These are phyloP conservation scores for Zophobas atratus DNA, from an alignment of 1,140 invertebrate species.

Conservation along the genomic window DNA sequence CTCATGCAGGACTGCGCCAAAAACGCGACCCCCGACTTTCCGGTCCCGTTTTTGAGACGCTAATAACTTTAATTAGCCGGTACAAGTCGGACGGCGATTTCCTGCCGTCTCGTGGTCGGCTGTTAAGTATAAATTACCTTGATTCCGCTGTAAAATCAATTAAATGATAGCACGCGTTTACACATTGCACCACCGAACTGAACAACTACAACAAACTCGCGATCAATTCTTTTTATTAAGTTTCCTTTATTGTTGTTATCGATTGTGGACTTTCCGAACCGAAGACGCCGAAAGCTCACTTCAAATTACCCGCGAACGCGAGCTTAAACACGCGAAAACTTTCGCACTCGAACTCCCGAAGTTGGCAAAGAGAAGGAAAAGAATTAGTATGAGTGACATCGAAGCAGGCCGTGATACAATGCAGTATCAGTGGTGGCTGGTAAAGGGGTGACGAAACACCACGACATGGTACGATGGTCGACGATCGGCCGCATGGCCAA, in stretches of 20 bases:
- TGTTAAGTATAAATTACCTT: conserved; percentile 9
- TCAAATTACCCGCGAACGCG: conserved; percentile 24
- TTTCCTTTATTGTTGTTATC: conserved; percentile 42
- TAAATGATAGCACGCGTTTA: conserved; percentile 22
- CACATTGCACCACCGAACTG: conserved; percentile 29
- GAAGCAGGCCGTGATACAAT: conserved; percentile 45
- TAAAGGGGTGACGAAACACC: conserved; percentile 48
- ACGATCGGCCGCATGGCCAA: conserved; percentile 51
- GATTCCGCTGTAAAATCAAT: conserved; percentile 37
- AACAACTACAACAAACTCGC: conserved; percentile 42
- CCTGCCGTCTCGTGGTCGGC: conserved; percentile 1
- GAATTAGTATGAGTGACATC: conserved; percentile 52
- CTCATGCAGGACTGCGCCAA: neutral
- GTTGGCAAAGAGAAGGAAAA: conserved; percentile 46
- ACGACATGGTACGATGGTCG: conserved; percentile 34
- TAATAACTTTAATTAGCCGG: conserved; percentile 22
- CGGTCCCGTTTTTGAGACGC: neutral
- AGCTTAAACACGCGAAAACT: conserved; percentile 42
- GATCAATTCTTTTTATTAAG: conserved; percentile 50
- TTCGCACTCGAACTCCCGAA: conserved; percentile 15
- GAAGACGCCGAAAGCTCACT: conserved; percentile 26
- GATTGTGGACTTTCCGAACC: conserved; percentile 14
- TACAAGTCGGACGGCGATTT: neutral
- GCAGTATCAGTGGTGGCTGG: conserved; percentile 50
- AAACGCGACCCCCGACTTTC: neutral